Percentiles rank a stretch among this genome's conserved stretches.
Evolutionary conservation across 2,113 vertebrate species (phyloP).

Genomic region (Salvator merianae): DNA sequence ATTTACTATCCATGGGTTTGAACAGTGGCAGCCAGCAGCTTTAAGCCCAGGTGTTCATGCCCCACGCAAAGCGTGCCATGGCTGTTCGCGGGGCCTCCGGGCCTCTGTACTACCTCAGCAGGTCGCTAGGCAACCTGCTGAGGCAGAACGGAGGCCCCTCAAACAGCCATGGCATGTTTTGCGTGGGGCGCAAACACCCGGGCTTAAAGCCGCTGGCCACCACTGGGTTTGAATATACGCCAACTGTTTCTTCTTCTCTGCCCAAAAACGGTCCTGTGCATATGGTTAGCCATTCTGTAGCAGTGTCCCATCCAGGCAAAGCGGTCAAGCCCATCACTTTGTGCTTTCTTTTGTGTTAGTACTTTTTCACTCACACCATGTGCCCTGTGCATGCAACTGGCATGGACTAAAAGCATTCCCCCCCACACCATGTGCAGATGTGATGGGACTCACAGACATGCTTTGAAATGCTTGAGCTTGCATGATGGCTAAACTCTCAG

Average conservation of each 20-base stretch:
- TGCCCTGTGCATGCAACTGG: constrained; percentile 81
- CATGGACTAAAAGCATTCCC: constrained; percentile 48
- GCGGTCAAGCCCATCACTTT: constrained; percentile 68
- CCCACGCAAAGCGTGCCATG: no score
- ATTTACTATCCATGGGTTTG: constrained; percentile 51
- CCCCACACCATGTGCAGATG: constrained; percentile 64
- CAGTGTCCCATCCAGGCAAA: constrained; percentile 67
- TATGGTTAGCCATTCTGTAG: constrained; percentile 73
- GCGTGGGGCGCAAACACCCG: no score
- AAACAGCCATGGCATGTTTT: no score
- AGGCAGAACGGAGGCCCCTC: no score
- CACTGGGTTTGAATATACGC: no score
- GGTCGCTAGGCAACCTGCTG: no score
- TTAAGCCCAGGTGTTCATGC: no score
- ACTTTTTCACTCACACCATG: constrained; percentile 64
- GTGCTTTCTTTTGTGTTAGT: constrained; percentile 71
- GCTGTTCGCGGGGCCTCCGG: no score
- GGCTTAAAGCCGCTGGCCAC: no score
- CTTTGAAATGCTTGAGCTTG: constrained; percentile 77
- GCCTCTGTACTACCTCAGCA: no score
- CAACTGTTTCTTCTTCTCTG: constrained; percentile 61
- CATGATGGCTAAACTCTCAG: constrained; percentile 77
- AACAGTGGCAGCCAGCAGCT: no score
- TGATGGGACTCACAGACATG: constrained; percentile 74
- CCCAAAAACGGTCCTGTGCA: constrained; percentile 66